phyloP scores from a whole-genome alignment of 1,140 invertebrate genomes.

The Nephila pilipes region DNA sequence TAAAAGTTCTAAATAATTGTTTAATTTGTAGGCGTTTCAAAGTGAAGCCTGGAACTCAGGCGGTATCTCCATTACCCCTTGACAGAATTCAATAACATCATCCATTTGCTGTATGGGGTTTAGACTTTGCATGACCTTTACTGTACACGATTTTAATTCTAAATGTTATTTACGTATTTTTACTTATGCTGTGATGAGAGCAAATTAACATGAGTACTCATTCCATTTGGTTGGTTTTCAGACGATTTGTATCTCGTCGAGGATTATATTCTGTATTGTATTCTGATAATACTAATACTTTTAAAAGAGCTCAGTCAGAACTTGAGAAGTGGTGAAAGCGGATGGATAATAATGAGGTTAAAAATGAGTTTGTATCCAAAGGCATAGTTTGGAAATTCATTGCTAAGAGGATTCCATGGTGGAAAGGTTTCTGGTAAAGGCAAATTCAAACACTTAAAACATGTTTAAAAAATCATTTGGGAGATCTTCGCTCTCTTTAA shows the following conservation, averaged over 20 bases:
- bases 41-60: too few relatives aligned
- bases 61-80: too few relatives aligned
- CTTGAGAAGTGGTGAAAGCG: conserved; percentile 21
- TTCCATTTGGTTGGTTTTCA: background rate
- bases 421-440: conserved; percentile 55
- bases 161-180: background rate
- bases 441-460: conserved; percentile 28
- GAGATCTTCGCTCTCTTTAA: conserved; percentile 31
- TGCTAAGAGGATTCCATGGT: conserved; percentile 41
- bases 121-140: too few relatives aligned
- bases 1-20: too few relatives aligned
- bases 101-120: conserved; percentile 35
- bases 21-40: too few relatives aligned
- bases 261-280: too few relatives aligned
- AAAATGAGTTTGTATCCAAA: too few relatives aligned
- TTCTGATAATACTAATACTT: conserved; percentile 61
- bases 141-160: background rate
- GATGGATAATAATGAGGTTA: conserved; percentile 35
- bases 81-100: conserved; percentile 7
- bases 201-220: conserved; percentile 38
- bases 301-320: too few relatives aligned
- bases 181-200: too few relatives aligned
- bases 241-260: too few relatives aligned
- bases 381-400: background rate
- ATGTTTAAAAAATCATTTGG: conserved; percentile 38